Percentiles rank a stretch among this genome's conserved stretches.
These are phyloP conservation scores for Drosophila sechellia DNA, from an alignment of 1,140 invertebrate genomes.

Conservation along the genomic window DNA sequence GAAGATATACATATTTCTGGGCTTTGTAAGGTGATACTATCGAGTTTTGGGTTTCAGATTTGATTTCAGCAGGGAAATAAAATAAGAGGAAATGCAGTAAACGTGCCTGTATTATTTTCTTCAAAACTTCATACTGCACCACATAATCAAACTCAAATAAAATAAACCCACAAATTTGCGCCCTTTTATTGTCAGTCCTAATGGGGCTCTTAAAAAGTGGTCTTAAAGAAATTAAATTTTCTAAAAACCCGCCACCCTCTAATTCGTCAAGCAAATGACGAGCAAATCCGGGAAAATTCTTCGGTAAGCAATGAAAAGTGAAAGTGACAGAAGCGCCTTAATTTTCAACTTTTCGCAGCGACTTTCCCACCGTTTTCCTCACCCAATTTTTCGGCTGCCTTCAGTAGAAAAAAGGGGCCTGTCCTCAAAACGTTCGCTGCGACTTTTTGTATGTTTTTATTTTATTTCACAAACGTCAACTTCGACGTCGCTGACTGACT, in stretches of 20 bases:
- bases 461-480: slow-evolving; percentile 67
- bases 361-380: not conserved
- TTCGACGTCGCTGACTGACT: slow-evolving; percentile 75
- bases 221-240: slow-evolving; percentile 61
- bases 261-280: slow-evolving; percentile 44
- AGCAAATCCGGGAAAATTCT: slow-evolving; percentile 55
- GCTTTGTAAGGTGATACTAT: slow-evolving; percentile 9
- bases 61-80: not conserved
- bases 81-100: not conserved
- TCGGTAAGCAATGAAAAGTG: slow-evolving; percentile 57
- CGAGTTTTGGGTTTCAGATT: not conserved
- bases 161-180: slow-evolving; percentile 3
- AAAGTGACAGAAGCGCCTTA: slow-evolving; percentile 76
- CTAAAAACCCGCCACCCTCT: slow-evolving; percentile 29
- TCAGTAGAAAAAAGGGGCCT: slow-evolving; percentile 22
- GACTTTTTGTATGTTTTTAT: slow-evolving; percentile 65
- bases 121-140: too few relatives aligned
- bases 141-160: not conserved
- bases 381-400: not conserved
- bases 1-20: not conserved
- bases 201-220: slow-evolving; percentile 24
- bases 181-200: slow-evolving; percentile 19
- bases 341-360: slow-evolving; percentile 66
- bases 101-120: not conserved
- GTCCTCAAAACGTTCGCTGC: slow-evolving; percentile 51